phyloP scores from a whole-genome alignment of 2,888 invertebrate species.

The Ephialtes manifestator region DNA sequence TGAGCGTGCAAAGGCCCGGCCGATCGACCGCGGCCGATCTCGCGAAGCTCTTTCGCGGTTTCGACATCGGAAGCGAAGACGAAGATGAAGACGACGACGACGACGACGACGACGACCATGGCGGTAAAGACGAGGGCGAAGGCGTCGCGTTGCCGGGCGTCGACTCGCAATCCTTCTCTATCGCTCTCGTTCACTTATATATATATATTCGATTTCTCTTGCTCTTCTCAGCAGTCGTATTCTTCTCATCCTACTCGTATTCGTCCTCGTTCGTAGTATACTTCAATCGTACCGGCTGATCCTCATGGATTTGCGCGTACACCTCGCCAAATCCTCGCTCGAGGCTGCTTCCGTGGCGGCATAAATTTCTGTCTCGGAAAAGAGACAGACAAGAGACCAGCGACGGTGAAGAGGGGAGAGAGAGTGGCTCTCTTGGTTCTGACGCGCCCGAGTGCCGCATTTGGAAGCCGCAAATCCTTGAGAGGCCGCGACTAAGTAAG shows the following conservation, averaged over 20 bases:
- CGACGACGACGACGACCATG: not conserved
- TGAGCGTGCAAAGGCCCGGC: slow-evolving; percentile 18
- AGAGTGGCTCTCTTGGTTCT: slow-evolving; percentile 84
- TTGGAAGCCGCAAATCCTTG: slow-evolving; percentile 67
- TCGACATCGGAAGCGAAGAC: slow-evolving; percentile 13
- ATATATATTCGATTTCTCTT: not conserved
- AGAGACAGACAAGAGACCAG: slow-evolving; percentile 88
- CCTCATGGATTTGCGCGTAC: slow-evolving; percentile 69
- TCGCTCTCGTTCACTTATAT: not conserved
- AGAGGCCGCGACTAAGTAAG: slow-evolving; percentile 57
- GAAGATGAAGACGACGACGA: not conserved
- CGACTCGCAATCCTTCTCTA: slow-evolving; percentile 33
- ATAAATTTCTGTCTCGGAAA: slow-evolving; percentile 72
- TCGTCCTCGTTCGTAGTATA: slow-evolving; percentile 26
- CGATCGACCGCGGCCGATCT: slow-evolving; percentile 44
- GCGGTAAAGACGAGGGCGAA: no score
- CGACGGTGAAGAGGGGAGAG: slow-evolving; percentile 87
- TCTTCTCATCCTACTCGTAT: slow-evolving; percentile 11
- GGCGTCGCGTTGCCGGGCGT: slow-evolving; percentile 52
- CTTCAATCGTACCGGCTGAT: slow-evolving; percentile 68
- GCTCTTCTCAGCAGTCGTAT: slow-evolving; percentile 17
- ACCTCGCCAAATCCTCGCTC: slow-evolving; percentile 65
- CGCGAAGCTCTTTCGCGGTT: slow-evolving; percentile 37
- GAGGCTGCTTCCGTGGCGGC: slow-evolving; percentile 66
- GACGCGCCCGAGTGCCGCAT: slow-evolving; percentile 74